phyloP scores from a whole-genome alignment of 2,113 vertebrate genomes.

The Formicarius rufipectus region DNA sequence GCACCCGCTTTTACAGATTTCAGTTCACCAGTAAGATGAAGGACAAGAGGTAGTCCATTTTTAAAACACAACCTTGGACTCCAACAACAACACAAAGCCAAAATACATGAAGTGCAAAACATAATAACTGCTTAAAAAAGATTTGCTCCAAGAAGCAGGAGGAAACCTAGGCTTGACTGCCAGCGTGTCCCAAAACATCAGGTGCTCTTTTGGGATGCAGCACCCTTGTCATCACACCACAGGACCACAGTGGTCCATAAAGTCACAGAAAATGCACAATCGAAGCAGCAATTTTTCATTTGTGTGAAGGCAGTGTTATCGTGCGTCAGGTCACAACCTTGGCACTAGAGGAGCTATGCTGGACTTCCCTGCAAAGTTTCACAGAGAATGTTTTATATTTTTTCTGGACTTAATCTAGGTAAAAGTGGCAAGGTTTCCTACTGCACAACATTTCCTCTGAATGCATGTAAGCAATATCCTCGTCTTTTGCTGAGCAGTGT shows the following conservation, averaged over 20 bases:
- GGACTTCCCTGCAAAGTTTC: not conserved
- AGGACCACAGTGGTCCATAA: not conserved
- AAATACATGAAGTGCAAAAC: not conserved
- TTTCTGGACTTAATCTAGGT: not conserved
- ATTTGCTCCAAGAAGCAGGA: not conserved
- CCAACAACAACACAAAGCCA: not conserved
- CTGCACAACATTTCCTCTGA: not conserved
- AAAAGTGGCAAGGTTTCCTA: not conserved
- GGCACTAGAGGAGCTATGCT: not conserved
- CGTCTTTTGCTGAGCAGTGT: not conserved
- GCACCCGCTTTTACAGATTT: not conserved
- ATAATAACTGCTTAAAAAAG: not conserved
- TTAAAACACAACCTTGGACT: not conserved
- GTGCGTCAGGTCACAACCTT: not conserved
- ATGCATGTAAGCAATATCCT: not conserved
- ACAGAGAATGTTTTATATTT: not conserved
- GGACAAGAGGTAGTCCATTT: not conserved
- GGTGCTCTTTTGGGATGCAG: not conserved
- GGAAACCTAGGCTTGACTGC: not conserved
- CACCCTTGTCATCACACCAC: not conserved
- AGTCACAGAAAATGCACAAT: not conserved
- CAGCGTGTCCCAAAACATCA: not conserved
- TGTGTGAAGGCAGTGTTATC: not conserved
- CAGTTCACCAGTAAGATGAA: not conserved
- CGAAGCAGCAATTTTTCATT: not conserved